Evolutionary conservation across 1,140 invertebrate genomes (phyloP), one percentile per base, ranked within the genome.

Genomic region (Drosophila navojoa): DNA sequence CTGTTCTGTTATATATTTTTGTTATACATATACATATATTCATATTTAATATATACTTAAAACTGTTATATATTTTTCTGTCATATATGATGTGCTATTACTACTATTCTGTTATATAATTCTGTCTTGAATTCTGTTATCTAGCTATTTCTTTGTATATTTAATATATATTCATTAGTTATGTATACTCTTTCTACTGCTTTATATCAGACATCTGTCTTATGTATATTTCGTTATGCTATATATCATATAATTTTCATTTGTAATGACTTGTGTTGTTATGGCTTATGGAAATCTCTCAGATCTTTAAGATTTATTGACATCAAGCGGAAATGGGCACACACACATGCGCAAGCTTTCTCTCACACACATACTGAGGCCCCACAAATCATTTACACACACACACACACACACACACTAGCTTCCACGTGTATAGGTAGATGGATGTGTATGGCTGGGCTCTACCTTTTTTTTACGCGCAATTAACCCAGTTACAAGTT

Each of bases 401-500:
- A 53, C 53, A 52, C 38, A 53, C 53, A 52, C 38, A 69, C 35
- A 62, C 38, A 32, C 29, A 32, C 29, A 69, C 35, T 57, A 3
- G 35, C 44, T 15, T 29, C 47, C 19, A 44, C 15, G 4, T 57
- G 32, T 32, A 42, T 45, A 3, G 45, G 25, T 15, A 15, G 35
- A 27, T 58, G 44, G 44, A 5, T 38, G 47, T 58, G 47, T 58
- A n/a, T 35, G 64, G 59, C 45, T 63, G 42, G 67, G 67, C 27
- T 47, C 63, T 77, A 71, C 84, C 84, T 89, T 73, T 75, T 77
- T 82, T 72, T 80, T 82, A 72, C 79, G 82, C 82, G 82, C 82
- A 87, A 87, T 89, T 86, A 86, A 86, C 82, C 82, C 82, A 86
- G 82, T 86, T 86, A 87, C 79, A 86, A 87, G 82, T 89, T 87